A percentile compares a stretch with the other conserved stretches of the same genome.
These are phyloP conservation scores for Strix aluco DNA, from an alignment of 2,113 vertebrate genomes.

Conservation along the genomic window DNA sequence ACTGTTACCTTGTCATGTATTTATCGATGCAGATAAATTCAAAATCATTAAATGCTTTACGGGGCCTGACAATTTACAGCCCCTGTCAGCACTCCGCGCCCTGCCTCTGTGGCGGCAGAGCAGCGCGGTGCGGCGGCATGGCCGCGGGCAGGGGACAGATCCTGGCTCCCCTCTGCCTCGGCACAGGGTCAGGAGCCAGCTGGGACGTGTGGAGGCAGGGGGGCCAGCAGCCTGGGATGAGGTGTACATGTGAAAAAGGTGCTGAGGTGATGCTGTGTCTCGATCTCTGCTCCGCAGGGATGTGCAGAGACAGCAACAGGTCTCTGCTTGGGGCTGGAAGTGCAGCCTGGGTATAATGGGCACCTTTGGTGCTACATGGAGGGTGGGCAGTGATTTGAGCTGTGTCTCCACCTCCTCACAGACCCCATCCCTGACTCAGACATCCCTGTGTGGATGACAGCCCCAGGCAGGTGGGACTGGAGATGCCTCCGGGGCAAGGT, in stretches of 20 bases:
- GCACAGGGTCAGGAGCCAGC: neutral
- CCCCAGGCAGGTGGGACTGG: neutral
- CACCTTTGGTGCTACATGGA: accelerated
- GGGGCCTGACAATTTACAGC: slow-evolving; percentile 61
- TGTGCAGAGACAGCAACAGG: accelerated
- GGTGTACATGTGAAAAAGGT: accelerated
- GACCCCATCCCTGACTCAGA: neutral
- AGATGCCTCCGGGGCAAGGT: neutral
- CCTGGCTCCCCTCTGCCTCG: neutral
- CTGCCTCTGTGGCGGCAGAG: neutral
- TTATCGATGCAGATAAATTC: slow-evolving; percentile 76
- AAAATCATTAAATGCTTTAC: slow-evolving; percentile 73
- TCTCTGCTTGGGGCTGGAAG: neutral
- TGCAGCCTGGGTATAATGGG: neutral
- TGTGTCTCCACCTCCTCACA: neutral
- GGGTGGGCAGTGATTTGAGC: neutral
- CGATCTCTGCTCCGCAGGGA: accelerated
- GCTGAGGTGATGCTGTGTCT: neutral
- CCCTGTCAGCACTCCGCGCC: neutral
- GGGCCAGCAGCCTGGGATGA: neutral
- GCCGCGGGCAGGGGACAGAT: accelerated
- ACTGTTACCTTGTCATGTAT: slow-evolving; percentile 76
- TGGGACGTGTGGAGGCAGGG: accelerated
- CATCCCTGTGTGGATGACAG: neutral
- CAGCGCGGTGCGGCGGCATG: neutral